These are phyloP conservation scores for Cinclus mexicanus DNA, from an alignment of 2,113 vertebrate genomes.

Conservation along the genomic window DNA sequence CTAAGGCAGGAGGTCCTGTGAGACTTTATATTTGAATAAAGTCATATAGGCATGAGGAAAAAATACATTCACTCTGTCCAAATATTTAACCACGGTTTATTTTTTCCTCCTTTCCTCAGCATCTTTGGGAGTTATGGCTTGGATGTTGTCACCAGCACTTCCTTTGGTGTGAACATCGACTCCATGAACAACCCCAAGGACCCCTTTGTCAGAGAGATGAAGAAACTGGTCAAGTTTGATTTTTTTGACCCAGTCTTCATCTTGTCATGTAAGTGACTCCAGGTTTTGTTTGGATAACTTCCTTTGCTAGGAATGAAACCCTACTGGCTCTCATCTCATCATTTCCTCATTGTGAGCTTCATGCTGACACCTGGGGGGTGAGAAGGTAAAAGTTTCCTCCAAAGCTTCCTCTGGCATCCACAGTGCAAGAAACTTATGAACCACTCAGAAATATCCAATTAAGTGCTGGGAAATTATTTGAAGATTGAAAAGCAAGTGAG, in stretches of 20 bases:
- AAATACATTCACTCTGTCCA: background rate
- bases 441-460: background rate
- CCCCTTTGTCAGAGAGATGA: conserved; percentile 81
- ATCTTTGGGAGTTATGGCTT: conserved; percentile 86
- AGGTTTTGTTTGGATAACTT: background rate
- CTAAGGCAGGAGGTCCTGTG: background rate
- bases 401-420: background rate
- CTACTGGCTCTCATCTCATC: background rate
- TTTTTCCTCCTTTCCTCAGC: conserved; percentile 57
- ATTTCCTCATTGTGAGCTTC: background rate
- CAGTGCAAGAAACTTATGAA: background rate
- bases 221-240: conserved; percentile 73
- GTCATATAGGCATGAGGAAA: background rate
- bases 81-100: background rate
- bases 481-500: background rate
- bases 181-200: conserved; percentile 85
- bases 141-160: conserved; percentile 83
- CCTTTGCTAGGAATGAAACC: background rate
- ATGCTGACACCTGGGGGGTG: background rate
- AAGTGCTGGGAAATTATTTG: background rate
- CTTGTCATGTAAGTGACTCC: conserved; percentile 48
- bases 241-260: conserved; percentile 69
- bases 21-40: background rate
- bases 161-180: conserved; percentile 85
- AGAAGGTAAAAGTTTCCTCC: background rate